Conservation (phyloP, 2,888 invertebrate species). For the Strigamia crassipes region DNA sequence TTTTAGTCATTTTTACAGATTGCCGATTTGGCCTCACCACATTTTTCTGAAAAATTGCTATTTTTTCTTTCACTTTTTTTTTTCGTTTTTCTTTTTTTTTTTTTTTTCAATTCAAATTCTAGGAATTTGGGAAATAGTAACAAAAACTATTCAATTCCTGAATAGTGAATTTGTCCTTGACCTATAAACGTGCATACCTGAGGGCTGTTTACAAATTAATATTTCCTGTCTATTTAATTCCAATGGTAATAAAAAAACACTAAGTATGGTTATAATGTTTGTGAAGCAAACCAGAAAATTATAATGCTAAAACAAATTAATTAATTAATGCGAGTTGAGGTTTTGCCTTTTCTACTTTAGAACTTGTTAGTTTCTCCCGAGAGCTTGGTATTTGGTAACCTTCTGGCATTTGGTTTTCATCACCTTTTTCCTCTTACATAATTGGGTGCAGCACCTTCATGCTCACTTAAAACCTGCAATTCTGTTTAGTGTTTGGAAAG, state of each 20-base stretch:
- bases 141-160: constrained; percentile 2
- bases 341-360: too few species aligned
- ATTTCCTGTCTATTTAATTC: constrained; percentile 4
- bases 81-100: neutral
- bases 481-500: neutral
- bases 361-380: neutral
- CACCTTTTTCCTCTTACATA: constrained; percentile 33
- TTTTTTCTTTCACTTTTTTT: neutral
- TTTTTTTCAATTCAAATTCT: neutral
- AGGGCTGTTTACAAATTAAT: constrained; percentile 24
- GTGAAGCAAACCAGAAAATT: neutral
- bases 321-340: too few species aligned
- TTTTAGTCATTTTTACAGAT: neutral
- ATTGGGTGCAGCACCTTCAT: constrained; percentile 30
- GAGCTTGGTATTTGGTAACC: constrained; percentile 18
- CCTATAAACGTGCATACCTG: constrained; percentile 25
- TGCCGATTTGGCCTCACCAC: neutral
- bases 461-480: neutral
- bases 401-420: constrained; percentile 35
- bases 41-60: neutral
- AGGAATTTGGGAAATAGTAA: constrained; percentile 14
- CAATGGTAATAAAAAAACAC: neutral
- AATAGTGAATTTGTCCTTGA: constrained; percentile 24
- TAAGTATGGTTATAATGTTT: neutral
- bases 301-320: too few species aligned